Evolutionary conservation across 1,140 invertebrate species (phyloP).

Genomic region (Psilanteris sp.): DNA sequence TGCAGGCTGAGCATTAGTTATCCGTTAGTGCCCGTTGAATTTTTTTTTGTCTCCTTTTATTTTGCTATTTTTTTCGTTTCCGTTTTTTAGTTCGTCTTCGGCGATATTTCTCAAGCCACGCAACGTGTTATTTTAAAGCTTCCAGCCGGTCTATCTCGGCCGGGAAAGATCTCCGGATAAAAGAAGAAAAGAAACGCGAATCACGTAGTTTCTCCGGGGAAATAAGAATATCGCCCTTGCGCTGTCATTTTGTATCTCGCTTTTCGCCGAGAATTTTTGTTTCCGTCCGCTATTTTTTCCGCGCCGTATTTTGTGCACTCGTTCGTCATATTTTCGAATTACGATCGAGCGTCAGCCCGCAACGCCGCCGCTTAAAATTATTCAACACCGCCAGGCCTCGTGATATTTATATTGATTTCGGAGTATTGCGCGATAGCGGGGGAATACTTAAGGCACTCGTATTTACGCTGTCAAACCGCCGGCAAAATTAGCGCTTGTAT

Average conservation of each 20-base stretch:
- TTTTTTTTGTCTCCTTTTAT: constrained; percentile 24
- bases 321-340: too few relatives aligned
- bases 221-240: constrained; percentile 54
- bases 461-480: too few relatives aligned
- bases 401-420: constrained; percentile 63
- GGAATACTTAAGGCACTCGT: constrained; percentile 11
- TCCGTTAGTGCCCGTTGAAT: constrained; percentile 46
- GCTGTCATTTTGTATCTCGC: constrained; percentile 38
- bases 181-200: constrained; percentile 49
- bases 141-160: constrained; percentile 21
- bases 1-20: constrained; percentile 51
- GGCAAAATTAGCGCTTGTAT: too few relatives aligned
- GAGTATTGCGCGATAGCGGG: constrained; percentile 18
- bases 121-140: constrained; percentile 50
- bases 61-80: background rate
- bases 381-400: constrained; percentile 38
- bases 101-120: constrained; percentile 36
- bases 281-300: constrained; percentile 4
- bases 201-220: constrained; percentile 58
- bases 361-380: too few relatives aligned
- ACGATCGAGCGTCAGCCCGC: too few relatives aligned
- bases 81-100: constrained; percentile 28
- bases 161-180: constrained; percentile 32
- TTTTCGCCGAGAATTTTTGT: constrained; percentile 3
- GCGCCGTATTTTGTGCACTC: too few relatives aligned